phyloP scores from a whole-genome alignment of 2,113 vertebrate genomes.

The Mola mola region DNA sequence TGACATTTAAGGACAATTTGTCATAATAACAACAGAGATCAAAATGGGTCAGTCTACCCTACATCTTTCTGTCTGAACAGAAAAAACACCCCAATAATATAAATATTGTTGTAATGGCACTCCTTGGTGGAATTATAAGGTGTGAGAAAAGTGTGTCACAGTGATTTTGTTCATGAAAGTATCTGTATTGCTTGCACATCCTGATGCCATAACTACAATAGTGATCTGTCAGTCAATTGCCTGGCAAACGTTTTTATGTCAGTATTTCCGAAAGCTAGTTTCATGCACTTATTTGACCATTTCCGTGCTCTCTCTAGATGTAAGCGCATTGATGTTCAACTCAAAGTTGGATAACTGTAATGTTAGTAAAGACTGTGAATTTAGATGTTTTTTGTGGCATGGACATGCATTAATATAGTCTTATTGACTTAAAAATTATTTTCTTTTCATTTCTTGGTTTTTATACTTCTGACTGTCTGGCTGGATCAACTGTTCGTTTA shows the following conservation, averaged over 20 bases:
- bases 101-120: slow-evolving; percentile 48
- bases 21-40: slow-evolving; percentile 59
- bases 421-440: slow-evolving; percentile 82
- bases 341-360: slow-evolving; percentile 92
- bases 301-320: slow-evolving; percentile 93
- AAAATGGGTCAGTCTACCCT: slow-evolving; percentile 39
- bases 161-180: slow-evolving; percentile 62
- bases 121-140: slow-evolving; percentile 53
- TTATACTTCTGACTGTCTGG: slow-evolving; percentile 86
- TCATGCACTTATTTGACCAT: slow-evolving; percentile 94
- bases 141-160: slow-evolving; percentile 68
- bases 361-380: slow-evolving; percentile 92
- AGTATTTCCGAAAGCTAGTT: slow-evolving; percentile 88
- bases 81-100: slow-evolving; percentile 44
- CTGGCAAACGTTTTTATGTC: slow-evolving; percentile 88
- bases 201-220: slow-evolving; percentile 83
- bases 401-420: slow-evolving; percentile 94
- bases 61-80: slow-evolving; percentile 30
- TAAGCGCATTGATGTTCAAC: slow-evolving; percentile 96
- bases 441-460: slow-evolving; percentile 78
- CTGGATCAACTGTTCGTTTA: slow-evolving; percentile 86
- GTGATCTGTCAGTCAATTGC: slow-evolving; percentile 87
- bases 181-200: slow-evolving; percentile 83
- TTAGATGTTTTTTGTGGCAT: slow-evolving; percentile 97
- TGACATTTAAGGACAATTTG: slow-evolving; percentile 70